Conservation (phyloP, 2,113 vertebrate genomes). For the Leptosomus discolor region DNA sequence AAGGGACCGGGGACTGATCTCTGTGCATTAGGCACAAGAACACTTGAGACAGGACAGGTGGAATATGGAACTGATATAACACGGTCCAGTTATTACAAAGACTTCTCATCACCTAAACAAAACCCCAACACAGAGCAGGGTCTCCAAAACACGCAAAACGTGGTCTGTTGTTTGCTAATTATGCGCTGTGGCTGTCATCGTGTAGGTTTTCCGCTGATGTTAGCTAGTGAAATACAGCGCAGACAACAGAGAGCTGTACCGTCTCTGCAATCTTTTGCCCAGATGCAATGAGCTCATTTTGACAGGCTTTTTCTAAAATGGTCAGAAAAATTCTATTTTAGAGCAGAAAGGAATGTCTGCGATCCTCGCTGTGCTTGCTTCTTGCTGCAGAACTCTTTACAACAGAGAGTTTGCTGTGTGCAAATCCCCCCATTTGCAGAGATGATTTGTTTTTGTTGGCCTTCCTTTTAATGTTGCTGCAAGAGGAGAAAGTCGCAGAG, state of each 20-base stretch:
- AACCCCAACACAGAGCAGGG: not conserved
- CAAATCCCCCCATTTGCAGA: not conserved
- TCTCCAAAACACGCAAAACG: not conserved
- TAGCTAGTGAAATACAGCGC: not conserved
- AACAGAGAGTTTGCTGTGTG: not conserved
- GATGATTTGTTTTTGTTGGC: not conserved
- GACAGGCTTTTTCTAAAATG: accelerated
- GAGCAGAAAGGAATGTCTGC: not conserved
- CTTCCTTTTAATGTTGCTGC: not conserved
- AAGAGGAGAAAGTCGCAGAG: not conserved
- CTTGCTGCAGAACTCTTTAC: not conserved
- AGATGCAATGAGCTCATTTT: not conserved
- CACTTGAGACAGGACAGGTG: not conserved
- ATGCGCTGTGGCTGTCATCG: accelerated
- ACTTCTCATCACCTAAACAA: not conserved
- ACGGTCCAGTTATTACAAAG: not conserved
- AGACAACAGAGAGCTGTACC: accelerated
- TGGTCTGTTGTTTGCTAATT: not conserved
- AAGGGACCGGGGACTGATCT: not conserved
- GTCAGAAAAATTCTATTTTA: not conserved
- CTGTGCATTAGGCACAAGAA: accelerated
- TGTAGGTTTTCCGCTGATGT: accelerated
- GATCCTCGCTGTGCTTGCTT: not conserved
- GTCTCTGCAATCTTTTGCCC: not conserved
- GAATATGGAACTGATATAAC: accelerated